Evolutionary conservation across 2,797 vertebrate genomes (phyloP), one percentile per base, ranked within the genome.

Genomic region (Phylloscopus collybita): DNA sequence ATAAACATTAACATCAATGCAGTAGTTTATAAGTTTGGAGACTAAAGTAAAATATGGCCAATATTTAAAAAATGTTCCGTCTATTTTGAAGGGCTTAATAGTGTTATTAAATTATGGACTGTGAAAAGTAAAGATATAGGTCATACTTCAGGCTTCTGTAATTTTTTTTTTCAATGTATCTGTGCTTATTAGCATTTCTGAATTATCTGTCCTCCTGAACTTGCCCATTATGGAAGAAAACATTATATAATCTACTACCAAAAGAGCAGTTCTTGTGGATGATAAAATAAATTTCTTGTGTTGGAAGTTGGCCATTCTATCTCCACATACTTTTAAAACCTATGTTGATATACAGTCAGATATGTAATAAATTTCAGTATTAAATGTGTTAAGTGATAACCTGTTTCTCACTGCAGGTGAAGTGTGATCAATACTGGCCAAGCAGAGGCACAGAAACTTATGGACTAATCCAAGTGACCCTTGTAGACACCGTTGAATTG

Each of bases 361-460:
- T 72, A 38, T 16, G 9, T 54, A 72, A 50, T 25, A 75, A 80
- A 82, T 90, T 30, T 61, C 47, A 18, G 8, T 74, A 90, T 90
- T 16, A 84, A 66, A 70, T 73, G 6, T 79, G 59, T 69, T 80
- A 73, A 88, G 60, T 93, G 38, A 59, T 86, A 73, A 29, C 10
- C 45, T 97, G 7, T 96, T 91, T 97, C 86, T 95, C 95, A 12
- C 88, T 97, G 9, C 97, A 99, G 99, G 99, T 99, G 64, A 99
- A 99, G 95, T 99, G 99, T 98, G 99, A 99, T 98, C 99, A 99
- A 23, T 99, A 99, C 92, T 99, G 99, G 99, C 99, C 99, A 45
- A 99, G 98, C 53, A 98, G 99, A 98, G 99, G 98, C 70, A 99
- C 99, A 6, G 99, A 99, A 96, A 99, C 99, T 7, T 99, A 99